A percentile compares a stretch with the other conserved stretches of the same genome.
phyloP scores from a whole-genome alignment of 2,888 invertebrate species.

The Brachypterus glaber region DNA sequence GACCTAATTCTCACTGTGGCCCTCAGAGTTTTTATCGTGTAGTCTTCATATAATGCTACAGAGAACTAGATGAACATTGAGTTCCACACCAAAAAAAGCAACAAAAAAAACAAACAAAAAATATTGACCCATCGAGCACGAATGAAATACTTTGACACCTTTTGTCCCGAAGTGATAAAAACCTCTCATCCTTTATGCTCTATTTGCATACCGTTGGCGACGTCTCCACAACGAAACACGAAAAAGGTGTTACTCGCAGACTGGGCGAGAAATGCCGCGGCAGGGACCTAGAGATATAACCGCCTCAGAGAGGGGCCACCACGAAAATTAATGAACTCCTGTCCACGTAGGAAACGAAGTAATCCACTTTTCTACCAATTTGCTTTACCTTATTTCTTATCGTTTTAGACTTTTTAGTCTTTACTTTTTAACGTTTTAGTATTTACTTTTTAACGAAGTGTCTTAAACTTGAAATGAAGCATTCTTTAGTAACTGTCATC shows the following conservation, averaged over 20 bases:
- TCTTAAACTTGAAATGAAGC: too few relatives aligned
- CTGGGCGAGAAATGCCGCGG: slow-evolving; percentile 20
- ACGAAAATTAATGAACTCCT: slow-evolving; percentile 41
- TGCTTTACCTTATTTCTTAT: slow-evolving; percentile 37
- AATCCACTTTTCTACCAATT: slow-evolving; percentile 41
- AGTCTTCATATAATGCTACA: too few relatives aligned
- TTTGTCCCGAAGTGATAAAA: slow-evolving; percentile 22
- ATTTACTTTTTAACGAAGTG: too few relatives aligned
- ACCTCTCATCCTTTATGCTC: slow-evolving; percentile 33
- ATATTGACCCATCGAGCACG: too few relatives aligned
- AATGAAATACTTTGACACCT: slow-evolving; percentile 14
- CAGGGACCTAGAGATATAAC: slow-evolving; percentile 16
- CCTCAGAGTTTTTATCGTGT: too few relatives aligned
- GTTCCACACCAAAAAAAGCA: too few relatives aligned
- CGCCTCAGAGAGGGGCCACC: slow-evolving; percentile 18
- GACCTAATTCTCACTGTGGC: too few relatives aligned
- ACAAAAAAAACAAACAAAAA: too few relatives aligned
- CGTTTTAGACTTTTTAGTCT: slow-evolving; percentile 21
- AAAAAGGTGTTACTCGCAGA: slow-evolving; percentile 42
- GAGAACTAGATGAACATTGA: too few relatives aligned
- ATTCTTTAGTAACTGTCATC: too few relatives aligned
- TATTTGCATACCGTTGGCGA: slow-evolving; percentile 41
- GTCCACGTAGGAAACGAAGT: slow-evolving; percentile 40
- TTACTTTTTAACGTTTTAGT: too few relatives aligned
- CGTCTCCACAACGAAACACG: slow-evolving; percentile 39